Evolutionary conservation across 2,113 vertebrate genomes (phyloP), one percentile per base, ranked within the genome.

Genomic region (Neomonachus schauinslandi): DNA sequence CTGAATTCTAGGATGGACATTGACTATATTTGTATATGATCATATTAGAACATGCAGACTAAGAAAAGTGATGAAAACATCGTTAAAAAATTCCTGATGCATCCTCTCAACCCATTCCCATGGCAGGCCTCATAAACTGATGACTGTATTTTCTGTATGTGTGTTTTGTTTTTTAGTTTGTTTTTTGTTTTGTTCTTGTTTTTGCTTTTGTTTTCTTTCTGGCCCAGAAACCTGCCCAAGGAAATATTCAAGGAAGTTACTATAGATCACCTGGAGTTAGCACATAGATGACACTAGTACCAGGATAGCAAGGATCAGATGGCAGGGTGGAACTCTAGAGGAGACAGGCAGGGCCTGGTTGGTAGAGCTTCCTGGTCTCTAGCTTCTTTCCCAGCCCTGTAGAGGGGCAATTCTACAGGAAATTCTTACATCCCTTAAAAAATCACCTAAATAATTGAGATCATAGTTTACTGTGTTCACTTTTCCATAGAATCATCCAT

Each of bases 241-340:
- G 19, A 79, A 93, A 55, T 57, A 84, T 36, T 83, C 81, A 81
- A 81, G 63, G 88, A 96, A 97, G 42, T 95, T 28, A 65, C 49
- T 81, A 69, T 46, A 93, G 28, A 93, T 85, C 76, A 85, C 36
- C 59, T 91, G 39, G 36, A 51, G 21, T 55, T 81, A 77, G 51
- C 26, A 22, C 39, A 42, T 26, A 83, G n/a, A 63, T 86, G 72
- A 88, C 33, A 49, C 55, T 36, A 31, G 24, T 36, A 6, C 24
- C 21, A 57, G 67, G 49, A 55, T 28, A 31, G 18, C 49, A 21
- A 53, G 42, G 28, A 80, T 18, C 18, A 31, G 26, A 28, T 53
- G 18, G 33, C 49, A 83, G 49, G 39, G 14, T 42, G 28, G 24
- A 65, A 57, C 33, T 63, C 53, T 14, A 26, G 28, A 76, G 33